Evolutionary conservation across 2,888 invertebrate species (phyloP), one percentile per base, ranked within the genome.

Genomic region (Reticulitermes lucifugus): DNA sequence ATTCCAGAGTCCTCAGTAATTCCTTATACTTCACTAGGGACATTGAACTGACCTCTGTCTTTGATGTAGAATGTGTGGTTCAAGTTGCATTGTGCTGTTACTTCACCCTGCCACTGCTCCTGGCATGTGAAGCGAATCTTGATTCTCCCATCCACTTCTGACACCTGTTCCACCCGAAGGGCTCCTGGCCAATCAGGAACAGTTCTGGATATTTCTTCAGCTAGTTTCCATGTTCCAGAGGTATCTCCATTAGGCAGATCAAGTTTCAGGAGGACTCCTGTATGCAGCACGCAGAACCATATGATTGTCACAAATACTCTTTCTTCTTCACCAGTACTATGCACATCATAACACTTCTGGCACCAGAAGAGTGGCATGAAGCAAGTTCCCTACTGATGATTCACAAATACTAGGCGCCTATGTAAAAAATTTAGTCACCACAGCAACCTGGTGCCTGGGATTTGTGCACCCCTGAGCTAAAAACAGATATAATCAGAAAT

Each of bases 11-110:
- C 14, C 18, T 18, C 55, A 55, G 55, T 18, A 55, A 55, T 12
- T 55, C 55, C 55, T 55, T 55, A 18, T 14, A 14, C 51, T 55
- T 55, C 51, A 55, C 2, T 55, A 12, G 51, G 51, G 14, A 55
- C 14, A 55, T 14, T 14, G 51, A 14, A 55, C 51, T 55, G 51
- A 90, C 90, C 90, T 89, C 89, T 89, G 77, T 90, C 89, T 87
- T 88, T 89, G 29, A 91, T 90, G 88, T 89, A 90, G 88, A 91
- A 91, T 25, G 90, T 90, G 87, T 91, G 90, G 85, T 90, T 89
- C 21, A 88, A 87, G 7, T 88, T 86, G 85, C 90, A 90, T 75
- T 89, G 87, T 25, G 89, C 90, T 59, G 88, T 82, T n/a, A 90
- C 83, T 82, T 89, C 89, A 70, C 87, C 87, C 35, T 79, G 59